A percentile compares a stretch with the other conserved stretches of the same genome.
Evolutionary conservation across 2,797 vertebrate genomes (phyloP).

Genomic region (Novumbra hubbsi): DNA sequence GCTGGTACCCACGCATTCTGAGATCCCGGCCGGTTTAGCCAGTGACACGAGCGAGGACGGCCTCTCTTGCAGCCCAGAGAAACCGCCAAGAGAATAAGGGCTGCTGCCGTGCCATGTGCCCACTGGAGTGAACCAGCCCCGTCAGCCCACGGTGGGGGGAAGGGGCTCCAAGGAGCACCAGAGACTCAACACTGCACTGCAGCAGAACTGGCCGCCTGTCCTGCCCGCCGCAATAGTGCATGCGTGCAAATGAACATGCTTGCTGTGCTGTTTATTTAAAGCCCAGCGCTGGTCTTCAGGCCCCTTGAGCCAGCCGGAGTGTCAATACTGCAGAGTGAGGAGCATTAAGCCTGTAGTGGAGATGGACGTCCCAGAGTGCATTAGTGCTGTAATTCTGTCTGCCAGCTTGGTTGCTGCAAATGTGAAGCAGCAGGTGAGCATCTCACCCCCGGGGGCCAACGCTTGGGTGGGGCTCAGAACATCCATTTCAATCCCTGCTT

Average conservation of each 20-base stretch:
- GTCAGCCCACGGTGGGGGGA: conserved; percentile 33
- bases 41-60: neutral
- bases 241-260: conserved; percentile 5
- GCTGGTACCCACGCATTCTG: neutral
- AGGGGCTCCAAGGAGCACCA: conserved; percentile 15
- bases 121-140: conserved; percentile 7
- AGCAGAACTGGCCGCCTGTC: conserved; percentile 15
- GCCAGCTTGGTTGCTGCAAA: conserved; percentile 13
- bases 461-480: conserved; percentile 30
- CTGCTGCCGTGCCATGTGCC: conserved; percentile 22
- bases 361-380: conserved; percentile 29
- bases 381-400: conserved; percentile 26
- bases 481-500: conserved; percentile 32
- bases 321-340: conserved; percentile 42
- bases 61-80: neutral
- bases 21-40: neutral
- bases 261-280: conserved; percentile 1
- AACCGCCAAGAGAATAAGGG: conserved; percentile 9
- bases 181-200: conserved; percentile 41
- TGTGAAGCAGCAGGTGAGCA: conserved; percentile 7
- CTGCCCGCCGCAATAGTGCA: neutral
- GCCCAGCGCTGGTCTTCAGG: conserved; percentile 6
- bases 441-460: conserved; percentile 8
- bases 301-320: conserved; percentile 33
- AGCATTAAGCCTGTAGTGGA: conserved; percentile 44